Evolutionary conservation across 2,797 vertebrate genomes (phyloP).

Genomic region (Anniella stebbinsi): DNA sequence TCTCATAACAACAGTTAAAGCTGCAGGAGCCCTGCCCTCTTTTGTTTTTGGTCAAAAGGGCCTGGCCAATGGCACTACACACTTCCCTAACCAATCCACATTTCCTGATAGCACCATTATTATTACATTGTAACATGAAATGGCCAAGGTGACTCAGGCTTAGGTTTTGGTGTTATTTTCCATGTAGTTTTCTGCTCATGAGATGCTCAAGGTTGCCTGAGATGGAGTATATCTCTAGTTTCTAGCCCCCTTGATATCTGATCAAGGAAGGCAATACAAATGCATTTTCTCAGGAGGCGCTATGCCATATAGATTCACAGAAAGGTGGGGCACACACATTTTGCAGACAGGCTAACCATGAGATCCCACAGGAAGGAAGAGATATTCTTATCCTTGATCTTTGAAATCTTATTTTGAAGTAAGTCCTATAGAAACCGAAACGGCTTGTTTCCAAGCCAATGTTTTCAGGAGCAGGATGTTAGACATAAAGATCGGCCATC

Average conservation of each 20-base stretch:
- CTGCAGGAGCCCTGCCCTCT: too few species aligned
- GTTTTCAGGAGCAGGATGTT: neutral
- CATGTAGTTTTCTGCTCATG: neutral
- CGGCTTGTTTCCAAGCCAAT: neutral
- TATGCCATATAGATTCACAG: neutral
- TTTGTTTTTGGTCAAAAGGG: too few species aligned
- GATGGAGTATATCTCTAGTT: neutral
- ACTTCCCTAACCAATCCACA: neutral
- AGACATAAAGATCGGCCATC: neutral
- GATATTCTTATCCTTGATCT: neutral
- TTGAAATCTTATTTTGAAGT: conserved; percentile 7
- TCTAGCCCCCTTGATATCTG: neutral
- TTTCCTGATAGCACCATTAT: neutral
- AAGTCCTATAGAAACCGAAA: neutral
- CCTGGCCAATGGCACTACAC: neutral
- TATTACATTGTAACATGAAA: neutral
- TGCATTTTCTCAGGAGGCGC: neutral
- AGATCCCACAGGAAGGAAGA: neutral
- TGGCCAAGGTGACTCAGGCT: neutral
- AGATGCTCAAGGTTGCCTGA: neutral
- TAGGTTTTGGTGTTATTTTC: neutral
- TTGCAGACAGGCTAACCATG: neutral
- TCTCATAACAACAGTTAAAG: too few species aligned
- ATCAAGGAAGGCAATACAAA: neutral
- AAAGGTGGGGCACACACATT: neutral